Conservation (phyloP, 2,888 invertebrate genomes). For the Hetaerina titia region DNA sequence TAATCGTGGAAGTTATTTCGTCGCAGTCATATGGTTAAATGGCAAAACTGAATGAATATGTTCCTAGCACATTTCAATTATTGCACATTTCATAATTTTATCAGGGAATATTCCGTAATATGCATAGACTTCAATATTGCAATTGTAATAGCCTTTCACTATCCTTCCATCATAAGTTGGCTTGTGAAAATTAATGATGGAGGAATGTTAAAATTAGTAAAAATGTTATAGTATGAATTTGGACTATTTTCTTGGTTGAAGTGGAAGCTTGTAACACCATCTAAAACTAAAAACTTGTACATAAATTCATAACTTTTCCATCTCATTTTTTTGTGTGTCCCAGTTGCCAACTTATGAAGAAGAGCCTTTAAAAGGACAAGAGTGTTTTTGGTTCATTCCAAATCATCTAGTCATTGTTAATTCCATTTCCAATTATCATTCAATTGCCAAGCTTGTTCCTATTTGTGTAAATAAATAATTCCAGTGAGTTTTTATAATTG, state of each 20-base stretch:
- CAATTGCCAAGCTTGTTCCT: neutral
- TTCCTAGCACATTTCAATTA: neutral
- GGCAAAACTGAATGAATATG: neutral
- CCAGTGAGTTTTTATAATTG: neutral
- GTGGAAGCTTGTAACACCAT: neutral
- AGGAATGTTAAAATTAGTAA: too few species aligned
- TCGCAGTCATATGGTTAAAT: neutral
- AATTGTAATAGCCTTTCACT: neutral
- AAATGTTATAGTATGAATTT: too few species aligned
- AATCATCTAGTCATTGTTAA: constrained; percentile 48
- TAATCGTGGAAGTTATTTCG: neutral
- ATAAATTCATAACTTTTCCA: neutral
- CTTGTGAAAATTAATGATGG: too few species aligned
- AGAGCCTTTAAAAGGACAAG: neutral
- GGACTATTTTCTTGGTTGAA: too few species aligned
- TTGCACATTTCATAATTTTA: neutral
- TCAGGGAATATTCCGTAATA: neutral
- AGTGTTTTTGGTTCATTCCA: constrained; percentile 18
- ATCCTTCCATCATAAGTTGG: neutral
- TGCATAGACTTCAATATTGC: neutral
- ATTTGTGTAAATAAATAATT: neutral
- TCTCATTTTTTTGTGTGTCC: neutral
- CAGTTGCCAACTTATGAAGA: neutral
- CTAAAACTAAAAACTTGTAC: neutral
- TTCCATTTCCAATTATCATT: neutral